Evolutionary conservation across 92 coral and sea anemone genomes (phyloP), one percentile per base, ranked within the genome.

Genomic region (Siderastrea siderea): DNA sequence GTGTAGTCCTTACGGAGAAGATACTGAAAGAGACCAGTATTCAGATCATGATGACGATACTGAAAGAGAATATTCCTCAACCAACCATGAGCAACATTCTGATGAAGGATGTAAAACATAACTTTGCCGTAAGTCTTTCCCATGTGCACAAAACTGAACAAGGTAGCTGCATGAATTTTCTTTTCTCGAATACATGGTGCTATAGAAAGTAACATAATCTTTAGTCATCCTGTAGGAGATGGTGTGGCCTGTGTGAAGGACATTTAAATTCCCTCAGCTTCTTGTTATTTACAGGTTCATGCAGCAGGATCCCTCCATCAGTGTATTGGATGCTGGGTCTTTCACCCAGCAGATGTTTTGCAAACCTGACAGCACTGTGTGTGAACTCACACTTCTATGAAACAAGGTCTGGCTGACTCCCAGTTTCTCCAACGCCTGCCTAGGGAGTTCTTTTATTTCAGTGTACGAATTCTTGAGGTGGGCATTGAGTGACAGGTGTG

Each of bases 141-240:
- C 65, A 14, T 47, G 8, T 0, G 5, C 16, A 12, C 10, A 54
- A 66, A 1, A 48, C 84, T 92, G 66, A 67, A 88, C 76, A 47
- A 92, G 43, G 74, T 79, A 88, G 65, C 90, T 84, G 59, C 92
- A 88, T 47, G 95, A 92, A 3, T 88, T 92, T 1, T 90, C 95
- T 52, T 69, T 92, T 45, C 95, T 79, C 6, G 92, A 83, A 50
- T 83, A 88, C 92, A 84, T 83, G 2, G 75, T 61, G 16, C 95
- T 92, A 45, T 92, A 88, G 55, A 65, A 92, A 11, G 83, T 79
- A 13, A 47, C 75, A 70, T 84, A 84, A 2, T 74, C 92, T 50
- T 82, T 91, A 43, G 53, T 87, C 83, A 91, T 82, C 58, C 92
- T 51, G 52, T 50, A 90, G 46, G 93, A 86, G 11, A 90, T 26